Evolutionary conservation across 64 coral and sea anemone genomes (phyloP).

Genomic region (Orbicella faveolata): DNA sequence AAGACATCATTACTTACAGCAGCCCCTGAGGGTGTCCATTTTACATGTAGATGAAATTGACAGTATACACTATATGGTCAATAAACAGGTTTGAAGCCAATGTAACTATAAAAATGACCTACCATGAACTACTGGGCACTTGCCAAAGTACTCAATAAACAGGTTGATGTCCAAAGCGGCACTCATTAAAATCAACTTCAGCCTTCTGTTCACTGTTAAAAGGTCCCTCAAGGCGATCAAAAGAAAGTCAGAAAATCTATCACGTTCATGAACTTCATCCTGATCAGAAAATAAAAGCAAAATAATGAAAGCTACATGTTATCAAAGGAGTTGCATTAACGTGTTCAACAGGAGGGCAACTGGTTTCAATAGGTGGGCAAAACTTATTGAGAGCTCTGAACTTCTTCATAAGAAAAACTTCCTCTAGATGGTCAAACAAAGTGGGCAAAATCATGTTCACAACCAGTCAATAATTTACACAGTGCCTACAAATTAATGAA

Average conservation of each 20-base stretch:
- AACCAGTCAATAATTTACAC: too few relatives aligned
- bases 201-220: slow-evolving; percentile 70
- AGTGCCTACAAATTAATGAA: too few relatives aligned
- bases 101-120: neutral
- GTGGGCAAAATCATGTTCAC: too few relatives aligned
- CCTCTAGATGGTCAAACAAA: too few relatives aligned
- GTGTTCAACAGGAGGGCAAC: too few relatives aligned
- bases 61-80: neutral
- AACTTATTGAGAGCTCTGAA: too few relatives aligned
- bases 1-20: too few relatives aligned
- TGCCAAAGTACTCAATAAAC: slow-evolving; percentile 94
- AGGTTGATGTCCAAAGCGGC: slow-evolving; percentile 92
- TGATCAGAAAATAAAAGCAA: slow-evolving; percentile 8
- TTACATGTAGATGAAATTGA: too few relatives aligned
- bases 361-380: too few relatives aligned
- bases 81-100: neutral
- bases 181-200: slow-evolving; percentile 97
- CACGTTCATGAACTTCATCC: slow-evolving; percentile 99
- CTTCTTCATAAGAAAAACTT: too few relatives aligned
- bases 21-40: too few relatives aligned
- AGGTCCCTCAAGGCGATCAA: slow-evolving; percentile 88
- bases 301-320: neutral
- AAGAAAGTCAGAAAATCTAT: slow-evolving; percentile 93
- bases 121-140: slow-evolving; percentile 93
- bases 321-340: too few relatives aligned